Conservation (phyloP, 2,888 invertebrate species). For the Aphidoletes aphidimyza region DNA sequence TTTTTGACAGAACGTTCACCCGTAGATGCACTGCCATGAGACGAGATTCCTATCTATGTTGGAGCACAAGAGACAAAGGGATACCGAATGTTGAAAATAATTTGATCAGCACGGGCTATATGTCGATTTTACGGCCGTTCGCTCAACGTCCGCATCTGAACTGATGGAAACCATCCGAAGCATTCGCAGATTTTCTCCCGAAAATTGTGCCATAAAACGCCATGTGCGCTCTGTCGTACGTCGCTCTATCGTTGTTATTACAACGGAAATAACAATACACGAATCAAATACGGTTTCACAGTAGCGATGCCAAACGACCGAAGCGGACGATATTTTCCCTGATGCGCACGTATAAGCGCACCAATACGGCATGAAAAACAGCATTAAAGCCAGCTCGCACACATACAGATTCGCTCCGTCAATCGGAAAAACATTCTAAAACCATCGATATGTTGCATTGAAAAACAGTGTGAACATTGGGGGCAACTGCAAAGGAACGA, state of each 20-base stretch:
- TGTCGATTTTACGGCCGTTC: background rate
- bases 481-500: background rate
- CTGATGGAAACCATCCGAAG: constrained; percentile 12
- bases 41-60: background rate
- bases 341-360: background rate
- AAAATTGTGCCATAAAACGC: background rate
- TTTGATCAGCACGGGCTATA: background rate
- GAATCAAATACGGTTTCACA: too few relatives aligned
- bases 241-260: background rate
- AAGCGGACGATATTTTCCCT: constrained; percentile 4
- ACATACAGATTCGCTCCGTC: too few relatives aligned
- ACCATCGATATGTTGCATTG: constrained; percentile 14
- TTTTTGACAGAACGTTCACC: constrained; percentile 20
- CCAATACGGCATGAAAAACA: background rate
- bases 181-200: constrained; percentile 3
- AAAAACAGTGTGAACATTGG: background rate
- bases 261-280: background rate
- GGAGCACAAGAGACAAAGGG: constrained; percentile 11
- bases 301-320: background rate
- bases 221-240: background rate
- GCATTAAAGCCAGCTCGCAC: background rate
- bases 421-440: constrained; percentile 18
- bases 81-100: constrained; percentile 1
- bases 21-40: background rate
- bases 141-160: constrained; percentile 3